phyloP scores from a whole-genome alignment of 2,113 vertebrate genomes.

The Acrocephalus kingi region DNA sequence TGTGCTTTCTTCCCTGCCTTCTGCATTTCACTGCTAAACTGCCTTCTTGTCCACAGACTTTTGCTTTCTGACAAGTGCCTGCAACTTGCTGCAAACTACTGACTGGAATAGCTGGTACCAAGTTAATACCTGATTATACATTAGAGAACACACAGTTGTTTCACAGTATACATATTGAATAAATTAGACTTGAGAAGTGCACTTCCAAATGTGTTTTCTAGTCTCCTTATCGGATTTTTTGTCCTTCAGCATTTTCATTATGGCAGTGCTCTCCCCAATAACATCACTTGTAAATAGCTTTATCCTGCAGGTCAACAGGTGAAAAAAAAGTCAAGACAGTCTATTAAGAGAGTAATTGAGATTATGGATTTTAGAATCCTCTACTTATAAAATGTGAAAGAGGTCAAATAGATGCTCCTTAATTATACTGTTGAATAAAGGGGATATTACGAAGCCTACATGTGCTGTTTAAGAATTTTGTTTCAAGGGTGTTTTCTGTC shows the following conservation, averaged over 20 bases:
- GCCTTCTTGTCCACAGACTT: not conserved
- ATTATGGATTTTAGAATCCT: constrained; percentile 50
- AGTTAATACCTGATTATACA: not conserved
- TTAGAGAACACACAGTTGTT: not conserved
- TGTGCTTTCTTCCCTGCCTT: not conserved
- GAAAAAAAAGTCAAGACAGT: not conserved
- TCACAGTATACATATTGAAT: not conserved
- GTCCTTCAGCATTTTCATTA: constrained; percentile 58
- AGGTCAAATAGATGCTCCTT: constrained; percentile 28
- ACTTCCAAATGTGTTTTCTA: not conserved
- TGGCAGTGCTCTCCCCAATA: not conserved
- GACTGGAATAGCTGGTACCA: not conserved
- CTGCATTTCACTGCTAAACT: not conserved
- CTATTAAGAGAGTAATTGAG: constrained; percentile 51
- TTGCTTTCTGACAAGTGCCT: not conserved
- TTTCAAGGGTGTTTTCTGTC: constrained; percentile 3
- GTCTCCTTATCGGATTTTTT: constrained; percentile 35
- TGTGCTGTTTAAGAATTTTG: not conserved
- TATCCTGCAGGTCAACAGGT: constrained; percentile 30
- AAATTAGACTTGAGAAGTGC: not conserved
- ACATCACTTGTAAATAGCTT: constrained; percentile 44
- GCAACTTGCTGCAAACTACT: not conserved
- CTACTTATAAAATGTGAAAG: not conserved
- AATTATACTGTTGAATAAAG: not conserved
- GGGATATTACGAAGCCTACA: not conserved